These are phyloP conservation scores for Trachops cirrhosus DNA, from an alignment of 2,797 vertebrate genomes.

Conservation along the genomic window DNA sequence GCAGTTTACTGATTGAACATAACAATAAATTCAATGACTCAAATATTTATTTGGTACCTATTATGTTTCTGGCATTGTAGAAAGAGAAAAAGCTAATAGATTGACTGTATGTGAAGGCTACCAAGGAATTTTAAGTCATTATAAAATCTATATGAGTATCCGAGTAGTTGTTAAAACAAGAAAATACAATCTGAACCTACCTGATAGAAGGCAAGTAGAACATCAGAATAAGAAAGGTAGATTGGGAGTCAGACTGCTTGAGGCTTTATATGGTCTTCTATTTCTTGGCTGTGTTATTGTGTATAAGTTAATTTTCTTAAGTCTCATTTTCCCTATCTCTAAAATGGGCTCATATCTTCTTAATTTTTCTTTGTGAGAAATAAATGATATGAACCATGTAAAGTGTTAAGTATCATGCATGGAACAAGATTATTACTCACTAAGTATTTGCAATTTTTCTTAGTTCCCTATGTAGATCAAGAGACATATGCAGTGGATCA, in stretches of 20 bases:
- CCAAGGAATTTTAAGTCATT: background rate
- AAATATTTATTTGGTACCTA: conserved; percentile 44
- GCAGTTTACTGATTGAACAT: conserved; percentile 11
- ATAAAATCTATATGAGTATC: background rate
- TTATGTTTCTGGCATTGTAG: background rate
- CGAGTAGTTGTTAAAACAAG: background rate
- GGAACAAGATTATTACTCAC: background rate
- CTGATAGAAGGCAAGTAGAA: background rate
- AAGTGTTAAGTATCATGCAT: background rate
- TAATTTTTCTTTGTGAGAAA: background rate
- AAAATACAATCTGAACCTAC: background rate
- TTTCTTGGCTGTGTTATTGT: background rate
- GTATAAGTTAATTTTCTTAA: background rate
- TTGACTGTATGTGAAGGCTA: background rate
- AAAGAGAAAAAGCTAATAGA: background rate
- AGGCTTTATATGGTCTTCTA: background rate
- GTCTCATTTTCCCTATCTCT: background rate
- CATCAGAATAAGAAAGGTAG: background rate
- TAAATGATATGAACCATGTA: background rate
- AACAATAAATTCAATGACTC: background rate
- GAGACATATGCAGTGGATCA: background rate
- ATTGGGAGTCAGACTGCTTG: background rate
- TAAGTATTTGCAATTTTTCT: background rate
- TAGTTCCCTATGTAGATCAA: background rate
- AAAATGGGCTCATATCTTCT: background rate